Evolutionary conservation across 2,888 invertebrate species (phyloP).

Genomic region (Halictus quadricinctus): DNA sequence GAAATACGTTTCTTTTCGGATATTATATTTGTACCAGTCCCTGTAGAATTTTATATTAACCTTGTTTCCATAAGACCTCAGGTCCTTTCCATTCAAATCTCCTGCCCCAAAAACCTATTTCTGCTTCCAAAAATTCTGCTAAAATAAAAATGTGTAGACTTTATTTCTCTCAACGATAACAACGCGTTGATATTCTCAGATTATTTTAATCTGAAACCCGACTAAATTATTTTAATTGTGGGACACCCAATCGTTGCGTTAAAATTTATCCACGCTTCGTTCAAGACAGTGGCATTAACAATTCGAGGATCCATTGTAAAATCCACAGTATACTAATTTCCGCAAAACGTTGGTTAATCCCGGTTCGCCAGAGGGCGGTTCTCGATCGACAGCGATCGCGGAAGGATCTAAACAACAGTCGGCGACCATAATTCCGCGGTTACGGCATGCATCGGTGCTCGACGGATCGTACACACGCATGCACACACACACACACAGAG

Average conservation of each 20-base stretch:
- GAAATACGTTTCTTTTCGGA: not conserved
- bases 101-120: not conserved
- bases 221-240: too few species aligned
- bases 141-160: too few species aligned
- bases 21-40: not conserved
- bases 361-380: not conserved
- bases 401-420: constrained; percentile 20
- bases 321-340: not conserved
- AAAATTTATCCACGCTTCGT: too few species aligned
- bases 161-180: too few species aligned
- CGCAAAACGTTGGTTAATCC: not conserved
- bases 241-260: too few species aligned
- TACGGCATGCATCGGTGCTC: not conserved
- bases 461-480: too few species aligned
- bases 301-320: not conserved
- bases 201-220: too few species aligned
- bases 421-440: constrained; percentile 24
- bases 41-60: not conserved
- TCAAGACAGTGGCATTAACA: too few species aligned
- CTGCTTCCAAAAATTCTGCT: not conserved
- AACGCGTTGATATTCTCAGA: too few species aligned
- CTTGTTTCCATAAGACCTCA: not conserved
- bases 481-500: too few species aligned
- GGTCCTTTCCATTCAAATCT: not conserved
- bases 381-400: not conserved